phyloP scores from a whole-genome alignment of 2,113 vertebrate genomes.

The Myodes glareolus region DNA sequence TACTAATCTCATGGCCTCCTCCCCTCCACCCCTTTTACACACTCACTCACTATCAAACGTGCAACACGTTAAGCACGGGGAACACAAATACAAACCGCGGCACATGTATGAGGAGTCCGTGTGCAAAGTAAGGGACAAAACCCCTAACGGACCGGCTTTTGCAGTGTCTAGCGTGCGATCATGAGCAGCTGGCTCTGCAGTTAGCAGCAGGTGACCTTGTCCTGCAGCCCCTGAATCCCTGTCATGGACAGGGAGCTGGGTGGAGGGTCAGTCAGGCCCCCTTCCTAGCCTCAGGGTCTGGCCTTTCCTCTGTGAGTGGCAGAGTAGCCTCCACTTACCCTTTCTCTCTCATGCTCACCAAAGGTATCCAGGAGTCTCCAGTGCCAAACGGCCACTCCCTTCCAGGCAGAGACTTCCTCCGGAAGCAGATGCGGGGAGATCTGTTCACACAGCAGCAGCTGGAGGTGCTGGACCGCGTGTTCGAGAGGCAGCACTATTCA shows the following conservation, averaged over 20 bases:
- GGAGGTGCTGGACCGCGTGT: constrained; percentile 98
- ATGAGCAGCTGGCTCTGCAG: neutral
- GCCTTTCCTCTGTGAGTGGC: neutral
- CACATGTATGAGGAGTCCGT: neutral
- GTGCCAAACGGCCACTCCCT: constrained; percentile 97
- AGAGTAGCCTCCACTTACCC: constrained; percentile 35
- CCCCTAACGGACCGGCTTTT: neutral
- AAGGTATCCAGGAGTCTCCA: constrained; percentile 96
- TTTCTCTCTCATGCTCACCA: constrained; percentile 74
- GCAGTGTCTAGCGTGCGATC: neutral
- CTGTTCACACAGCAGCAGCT: constrained; percentile 98
- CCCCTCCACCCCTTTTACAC: neutral
- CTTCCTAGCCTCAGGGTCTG: neutral
- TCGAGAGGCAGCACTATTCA: constrained; percentile 95
- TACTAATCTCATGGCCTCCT: neutral
- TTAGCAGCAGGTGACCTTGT: neutral
- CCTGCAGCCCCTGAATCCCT: too few species aligned
- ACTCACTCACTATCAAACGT: neutral
- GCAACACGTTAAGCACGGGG: neutral
- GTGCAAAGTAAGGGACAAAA: neutral
- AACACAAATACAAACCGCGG: too few species aligned
- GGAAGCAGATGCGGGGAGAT: constrained; percentile 99
- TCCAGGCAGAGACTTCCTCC: constrained; percentile 97
- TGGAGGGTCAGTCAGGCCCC: neutral
- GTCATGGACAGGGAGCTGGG: neutral